A percentile compares a stretch with the other conserved stretches of the same genome.
Evolutionary conservation across 2,113 vertebrate species (phyloP).

Genomic region (Cheirogaleus medius): DNA sequence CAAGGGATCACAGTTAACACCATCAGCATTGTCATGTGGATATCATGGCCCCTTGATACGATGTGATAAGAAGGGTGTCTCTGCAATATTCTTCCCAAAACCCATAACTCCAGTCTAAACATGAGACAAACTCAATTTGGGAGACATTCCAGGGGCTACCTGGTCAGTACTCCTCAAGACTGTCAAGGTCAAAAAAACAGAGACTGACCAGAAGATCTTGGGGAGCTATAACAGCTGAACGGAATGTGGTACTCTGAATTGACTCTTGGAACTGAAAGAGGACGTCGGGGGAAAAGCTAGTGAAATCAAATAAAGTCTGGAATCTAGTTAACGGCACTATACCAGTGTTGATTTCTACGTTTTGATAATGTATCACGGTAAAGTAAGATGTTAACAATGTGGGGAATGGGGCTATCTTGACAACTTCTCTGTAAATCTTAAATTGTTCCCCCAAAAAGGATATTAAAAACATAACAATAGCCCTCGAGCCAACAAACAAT

Average conservation of each 20-base stretch:
- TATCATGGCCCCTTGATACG: rapidly evolving
- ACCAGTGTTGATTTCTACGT: background rate
- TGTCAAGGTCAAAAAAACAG: background rate
- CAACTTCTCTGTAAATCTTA: background rate
- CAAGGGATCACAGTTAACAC: background rate
- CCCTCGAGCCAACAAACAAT: background rate
- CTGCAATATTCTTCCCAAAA: background rate
- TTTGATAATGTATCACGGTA: background rate
- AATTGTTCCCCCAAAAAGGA: background rate
- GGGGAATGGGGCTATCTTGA: background rate
- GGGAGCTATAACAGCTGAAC: background rate
- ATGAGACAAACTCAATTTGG: background rate
- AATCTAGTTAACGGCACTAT: background rate
- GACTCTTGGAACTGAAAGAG: background rate
- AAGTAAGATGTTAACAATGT: background rate
- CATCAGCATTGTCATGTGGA: rapidly evolving
- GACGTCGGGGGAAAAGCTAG: background rate
- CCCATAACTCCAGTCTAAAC: background rate
- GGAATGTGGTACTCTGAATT: background rate
- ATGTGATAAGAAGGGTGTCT: background rate
- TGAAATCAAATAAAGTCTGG: background rate
- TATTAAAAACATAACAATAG: background rate
- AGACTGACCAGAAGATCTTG: background rate
- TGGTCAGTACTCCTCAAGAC: background rate
- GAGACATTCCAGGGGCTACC: background rate